phyloP scores from a whole-genome alignment of 2,113 vertebrate species.

The Strix aluco region DNA sequence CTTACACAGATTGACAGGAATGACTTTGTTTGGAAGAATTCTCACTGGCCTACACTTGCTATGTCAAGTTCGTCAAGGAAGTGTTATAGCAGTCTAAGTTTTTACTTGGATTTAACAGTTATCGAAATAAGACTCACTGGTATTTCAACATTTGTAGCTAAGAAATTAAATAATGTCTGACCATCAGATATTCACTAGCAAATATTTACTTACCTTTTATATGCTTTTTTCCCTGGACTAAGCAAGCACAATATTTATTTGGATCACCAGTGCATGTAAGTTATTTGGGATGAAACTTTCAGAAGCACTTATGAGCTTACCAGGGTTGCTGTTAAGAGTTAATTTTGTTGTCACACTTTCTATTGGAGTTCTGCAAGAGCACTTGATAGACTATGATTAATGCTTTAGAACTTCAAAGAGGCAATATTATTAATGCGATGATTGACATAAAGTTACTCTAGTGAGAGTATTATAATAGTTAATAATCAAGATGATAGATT shows the following conservation, averaged over 20 bases:
- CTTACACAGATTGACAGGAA: not conserved
- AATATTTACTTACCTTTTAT: not conserved
- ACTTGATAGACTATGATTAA: not conserved
- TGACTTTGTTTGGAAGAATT: not conserved
- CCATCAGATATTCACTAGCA: not conserved
- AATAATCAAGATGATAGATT: conserved; percentile 32
- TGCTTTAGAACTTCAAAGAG: not conserved
- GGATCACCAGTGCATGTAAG: not conserved
- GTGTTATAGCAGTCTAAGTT: not conserved
- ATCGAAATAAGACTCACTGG: not conserved
- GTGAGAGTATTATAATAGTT: not conserved
- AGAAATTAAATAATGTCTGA: not conserved
- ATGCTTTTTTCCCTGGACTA: not conserved
- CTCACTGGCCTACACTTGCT: not conserved
- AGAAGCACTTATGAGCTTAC: not conserved
- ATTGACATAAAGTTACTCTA: not conserved
- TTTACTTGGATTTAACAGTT: not conserved
- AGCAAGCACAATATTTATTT: not conserved
- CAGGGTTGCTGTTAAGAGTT: not conserved
- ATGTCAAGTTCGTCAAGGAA: not conserved
- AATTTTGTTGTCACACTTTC: not conserved
- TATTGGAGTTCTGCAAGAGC: not conserved
- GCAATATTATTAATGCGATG: not conserved
- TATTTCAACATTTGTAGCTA: not conserved
- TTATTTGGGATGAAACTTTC: not conserved